Base-by-base conservation (phyloP, 2,888 invertebrate genomes). In the Tineola bisselliella region DNA sequence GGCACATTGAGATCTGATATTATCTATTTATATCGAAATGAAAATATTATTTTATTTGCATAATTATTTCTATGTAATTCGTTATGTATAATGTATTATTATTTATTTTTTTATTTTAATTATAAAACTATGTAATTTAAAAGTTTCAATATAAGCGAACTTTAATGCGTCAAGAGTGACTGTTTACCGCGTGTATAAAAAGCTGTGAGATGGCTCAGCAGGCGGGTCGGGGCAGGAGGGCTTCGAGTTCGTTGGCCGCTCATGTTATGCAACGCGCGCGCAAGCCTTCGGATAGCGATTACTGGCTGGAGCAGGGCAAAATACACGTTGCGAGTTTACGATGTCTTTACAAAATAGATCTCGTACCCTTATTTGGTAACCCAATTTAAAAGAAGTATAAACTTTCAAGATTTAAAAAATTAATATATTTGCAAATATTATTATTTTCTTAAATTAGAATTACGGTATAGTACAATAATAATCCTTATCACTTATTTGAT, bases 211-310 rank as follows among this genome's bases (percentile, higher is more conserved):
- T 58, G 58, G 33, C 58, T 58, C 58, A 33, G 11, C 33, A 62
- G 61, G 59, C 62, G 62, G 62, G 60, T 67, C 60, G 63, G 64
- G 62, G 66, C 56, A 64, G 65, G 64, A 63, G 64, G 64, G 63
- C 64, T 62, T 60, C 61, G 62, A 62, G 66, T 68, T 69, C 70
- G 66, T 58, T 65, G 73, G 68, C 75, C 75, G 68, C 69, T 61
- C 62, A 62, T 67, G 69, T 75, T 74, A 75, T 73, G 73, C 74
- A 75, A 74, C 66, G 65, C 63, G 65, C 65, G 67, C 65, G 67
- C 65, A 68, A 73, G 67, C 67, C 67, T 65, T 58, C 67, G 68
- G 70, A 70, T 67, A 68, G 70, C 70, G 72, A 73, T 72, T 68
- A 67, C 65, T 65, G 65, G 64, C 64, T 65, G 65, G 65, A 67